Base-by-base conservation (phyloP, 92 coral and sea anemone genomes). In the Heteractis magnifica region DNA sequence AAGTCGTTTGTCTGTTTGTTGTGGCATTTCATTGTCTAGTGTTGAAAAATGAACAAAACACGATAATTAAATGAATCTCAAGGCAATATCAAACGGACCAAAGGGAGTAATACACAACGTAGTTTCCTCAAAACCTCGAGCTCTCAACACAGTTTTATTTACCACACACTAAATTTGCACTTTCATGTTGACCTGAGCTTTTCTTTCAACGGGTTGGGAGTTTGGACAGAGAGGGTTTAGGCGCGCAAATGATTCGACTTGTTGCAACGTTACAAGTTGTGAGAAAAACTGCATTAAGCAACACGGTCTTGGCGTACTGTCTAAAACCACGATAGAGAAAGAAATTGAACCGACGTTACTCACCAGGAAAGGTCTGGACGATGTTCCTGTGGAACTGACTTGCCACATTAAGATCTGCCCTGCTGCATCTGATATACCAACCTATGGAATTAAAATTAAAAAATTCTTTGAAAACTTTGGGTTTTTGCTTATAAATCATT, bases 1-100 rank as follows among this genome's bases (percentile, higher is more conserved):
- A 96, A 95, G 90, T 96, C 99, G 68, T 86, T 96, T 13, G 95
- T 91, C 77, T 94, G 99, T 77, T 96, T 96, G 88, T 96, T 96
- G 86, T 96, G 98, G 85, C 99, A 96, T 65, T 94, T 96, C 7
- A 96, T 87, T 13, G 94, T 92, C 99, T 96, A 34, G 44, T 2
- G 71, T 16, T 86, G 64, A 65, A 77, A 58, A 82, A 20, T 49
- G 15, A 72, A 21, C 11, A 6, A 48, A 70, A 56, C 9, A 68
- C 76, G 52, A 23, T 16, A 18, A 71, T 71, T 10, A 10, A 71
- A n/a, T 71, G 76, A 71, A 19, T 64, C 16, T 58, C 64, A 4
- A 58, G 13, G 16, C 13, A 58, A 58, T 58, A 12, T 11, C 4
- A 58, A 58, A 18, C 18, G 0, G 70, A 62, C 70, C 8, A 9